These are phyloP conservation scores for Spisula subtruncata DNA, from an alignment of 2,888 invertebrate species.

Conservation along the genomic window DNA sequence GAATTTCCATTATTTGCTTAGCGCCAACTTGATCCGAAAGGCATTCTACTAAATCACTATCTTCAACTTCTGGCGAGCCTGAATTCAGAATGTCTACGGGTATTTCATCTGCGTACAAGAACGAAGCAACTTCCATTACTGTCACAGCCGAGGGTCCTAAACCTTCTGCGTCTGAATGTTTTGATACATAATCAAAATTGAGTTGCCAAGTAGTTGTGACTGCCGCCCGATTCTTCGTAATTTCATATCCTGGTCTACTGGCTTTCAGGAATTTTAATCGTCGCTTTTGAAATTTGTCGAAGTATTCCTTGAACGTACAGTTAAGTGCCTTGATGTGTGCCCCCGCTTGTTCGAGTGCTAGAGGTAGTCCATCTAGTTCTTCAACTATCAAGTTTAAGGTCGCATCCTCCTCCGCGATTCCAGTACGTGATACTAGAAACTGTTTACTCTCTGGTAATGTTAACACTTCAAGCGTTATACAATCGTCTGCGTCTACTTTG, in stretches of 20 bases:
- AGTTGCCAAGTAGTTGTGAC: constrained; percentile 59
- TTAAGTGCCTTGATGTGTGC: constrained; percentile 32
- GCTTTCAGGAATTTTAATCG: constrained; percentile 46
- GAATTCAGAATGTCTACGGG: constrained; percentile 51
- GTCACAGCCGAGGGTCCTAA: constrained; percentile 42
- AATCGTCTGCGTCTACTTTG: not conserved
- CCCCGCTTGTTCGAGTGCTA: constrained; percentile 54
- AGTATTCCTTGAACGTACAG: constrained; percentile 52
- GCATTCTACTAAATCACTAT: constrained; percentile 38
- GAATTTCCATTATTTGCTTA: constrained; percentile 55
- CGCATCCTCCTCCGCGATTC: not conserved
- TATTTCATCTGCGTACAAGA: constrained; percentile 55
- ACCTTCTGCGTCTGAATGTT: constrained; percentile 53
- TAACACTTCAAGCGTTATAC: constrained; percentile 36
- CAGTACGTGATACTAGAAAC: constrained; percentile 43
- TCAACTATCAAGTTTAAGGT: constrained; percentile 18
- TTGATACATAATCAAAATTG: constrained; percentile 57
- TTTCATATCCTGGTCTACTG: not conserved
- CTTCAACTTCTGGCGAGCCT: constrained; percentile 44
- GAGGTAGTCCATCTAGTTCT: constrained; percentile 57
- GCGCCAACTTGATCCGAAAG: constrained; percentile 29
- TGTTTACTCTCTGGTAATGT: not conserved
- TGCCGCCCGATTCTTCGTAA: constrained; percentile 27
- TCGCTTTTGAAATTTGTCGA: constrained; percentile 38
- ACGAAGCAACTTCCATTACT: constrained; percentile 54